Conservation (phyloP, 2,113 vertebrate species). For the Callorhinus ursinus region DNA sequence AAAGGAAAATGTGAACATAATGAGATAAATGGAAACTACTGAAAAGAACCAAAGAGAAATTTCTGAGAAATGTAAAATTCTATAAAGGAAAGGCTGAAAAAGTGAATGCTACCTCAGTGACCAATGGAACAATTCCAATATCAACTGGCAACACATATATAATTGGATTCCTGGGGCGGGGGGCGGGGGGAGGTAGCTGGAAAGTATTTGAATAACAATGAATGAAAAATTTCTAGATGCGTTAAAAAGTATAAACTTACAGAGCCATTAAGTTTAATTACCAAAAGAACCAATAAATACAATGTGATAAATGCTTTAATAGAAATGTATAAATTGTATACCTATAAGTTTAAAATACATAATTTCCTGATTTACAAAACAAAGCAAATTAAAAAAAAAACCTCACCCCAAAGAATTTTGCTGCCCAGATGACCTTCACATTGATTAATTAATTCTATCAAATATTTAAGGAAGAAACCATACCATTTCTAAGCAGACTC, state of each 20-base stretch:
- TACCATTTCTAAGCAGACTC: not conserved
- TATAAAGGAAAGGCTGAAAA: not conserved
- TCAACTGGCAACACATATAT: not conserved
- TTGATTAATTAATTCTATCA: not conserved
- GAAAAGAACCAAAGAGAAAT: not conserved
- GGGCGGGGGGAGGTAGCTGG: not conserved
- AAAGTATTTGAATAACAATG: not conserved
- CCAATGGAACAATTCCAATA: not conserved
- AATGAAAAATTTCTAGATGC: not conserved
- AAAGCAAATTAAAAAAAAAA: not conserved
- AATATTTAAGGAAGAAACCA: conserved; percentile 38
- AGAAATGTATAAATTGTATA: not conserved
- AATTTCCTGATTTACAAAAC: conserved; percentile 12
- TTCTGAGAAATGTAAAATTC: not conserved
- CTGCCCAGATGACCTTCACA: not conserved
- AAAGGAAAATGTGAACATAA: not conserved
- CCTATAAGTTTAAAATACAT: not conserved
- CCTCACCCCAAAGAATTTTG: not conserved
- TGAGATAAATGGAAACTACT: not conserved
- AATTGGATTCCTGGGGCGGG: not conserved
- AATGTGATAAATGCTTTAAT: not conserved
- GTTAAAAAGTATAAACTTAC: not conserved
- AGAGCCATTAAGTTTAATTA: not conserved
- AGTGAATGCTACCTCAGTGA: not conserved
- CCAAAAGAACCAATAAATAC: not conserved